Percentiles rank a stretch among this genome's conserved stretches.
Evolutionary conservation across 2,113 vertebrate species (phyloP).

Genomic region (Anser brachyrhynchus): DNA sequence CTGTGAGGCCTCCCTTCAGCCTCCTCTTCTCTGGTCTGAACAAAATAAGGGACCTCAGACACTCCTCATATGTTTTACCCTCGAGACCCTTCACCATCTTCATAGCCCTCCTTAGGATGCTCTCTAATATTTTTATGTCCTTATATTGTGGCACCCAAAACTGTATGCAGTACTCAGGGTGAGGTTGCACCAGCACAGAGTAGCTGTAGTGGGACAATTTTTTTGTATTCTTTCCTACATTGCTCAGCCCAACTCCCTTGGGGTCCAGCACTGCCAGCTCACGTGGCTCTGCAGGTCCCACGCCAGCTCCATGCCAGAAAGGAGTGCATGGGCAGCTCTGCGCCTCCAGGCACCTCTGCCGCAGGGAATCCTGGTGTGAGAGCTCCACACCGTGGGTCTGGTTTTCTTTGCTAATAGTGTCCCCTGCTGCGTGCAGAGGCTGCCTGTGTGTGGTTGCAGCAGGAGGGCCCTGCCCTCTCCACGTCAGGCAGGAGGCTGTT

Average conservation of each 20-base stretch:
- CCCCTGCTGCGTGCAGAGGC: background rate
- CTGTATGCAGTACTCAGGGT: too few relatives aligned
- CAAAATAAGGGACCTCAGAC: too few relatives aligned
- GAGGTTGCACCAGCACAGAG: too few relatives aligned
- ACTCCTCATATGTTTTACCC: too few relatives aligned
- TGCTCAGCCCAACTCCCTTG: background rate
- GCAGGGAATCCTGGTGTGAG: fast-evolving
- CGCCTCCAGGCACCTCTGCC: background rate
- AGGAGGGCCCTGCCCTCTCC: background rate
- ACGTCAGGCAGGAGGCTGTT: background rate
- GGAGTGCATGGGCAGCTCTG: background rate
- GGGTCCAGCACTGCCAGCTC: fast-evolving
- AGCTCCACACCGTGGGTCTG: background rate
- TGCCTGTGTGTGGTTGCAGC: background rate
- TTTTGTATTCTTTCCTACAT: background rate
- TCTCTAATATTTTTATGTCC: too few relatives aligned
- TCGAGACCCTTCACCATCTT: too few relatives aligned
- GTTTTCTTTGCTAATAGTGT: background rate
- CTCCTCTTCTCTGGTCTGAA: too few relatives aligned
- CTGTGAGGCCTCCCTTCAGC: too few relatives aligned
- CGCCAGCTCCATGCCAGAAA: fast-evolving
- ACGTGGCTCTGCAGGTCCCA: fast-evolving
- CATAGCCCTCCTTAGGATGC: too few relatives aligned
- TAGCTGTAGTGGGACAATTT: background rate
- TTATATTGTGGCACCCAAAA: too few relatives aligned